Conservation (phyloP, 2,797 vertebrate species). For the Mormyrops attenuatus region DNA sequence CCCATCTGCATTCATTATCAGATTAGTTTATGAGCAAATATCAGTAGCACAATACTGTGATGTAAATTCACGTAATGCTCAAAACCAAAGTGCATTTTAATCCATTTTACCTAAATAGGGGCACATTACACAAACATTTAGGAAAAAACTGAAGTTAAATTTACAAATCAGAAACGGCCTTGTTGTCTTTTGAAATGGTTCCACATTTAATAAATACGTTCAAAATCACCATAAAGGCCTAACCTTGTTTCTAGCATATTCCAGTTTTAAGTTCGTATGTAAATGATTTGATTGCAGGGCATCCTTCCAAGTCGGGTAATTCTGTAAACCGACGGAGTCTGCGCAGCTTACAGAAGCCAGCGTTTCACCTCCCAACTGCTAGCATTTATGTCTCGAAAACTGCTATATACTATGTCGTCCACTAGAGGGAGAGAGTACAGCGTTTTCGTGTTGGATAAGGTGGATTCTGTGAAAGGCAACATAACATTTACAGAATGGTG, state of each 20-base stretch:
- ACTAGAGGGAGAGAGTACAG: constrained; percentile 17
- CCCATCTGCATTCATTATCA: background rate
- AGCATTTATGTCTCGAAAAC: background rate
- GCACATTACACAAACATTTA: background rate
- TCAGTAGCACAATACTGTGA: background rate
- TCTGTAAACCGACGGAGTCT: background rate
- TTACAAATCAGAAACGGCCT: background rate
- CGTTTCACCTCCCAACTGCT: background rate
- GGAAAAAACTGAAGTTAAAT: background rate
- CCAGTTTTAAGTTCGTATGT: background rate
- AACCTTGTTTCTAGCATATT: background rate
- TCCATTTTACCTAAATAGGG: background rate
- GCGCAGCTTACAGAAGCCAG: background rate
- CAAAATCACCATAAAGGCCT: background rate
- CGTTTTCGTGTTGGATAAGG: background rate
- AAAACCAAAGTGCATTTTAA: background rate
- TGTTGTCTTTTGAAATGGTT: background rate
- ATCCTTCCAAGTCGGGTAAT: background rate
- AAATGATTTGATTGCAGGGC: background rate
- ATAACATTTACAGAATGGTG: background rate
- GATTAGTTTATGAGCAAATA: background rate
- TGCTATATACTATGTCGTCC: background rate
- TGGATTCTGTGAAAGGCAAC: background rate
- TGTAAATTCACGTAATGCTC: background rate
- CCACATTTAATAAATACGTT: background rate